Evolutionary conservation across 2,797 vertebrate species (phyloP), one percentile per base, ranked within the genome.

Genomic region (Phoeniculus purpureus): DNA sequence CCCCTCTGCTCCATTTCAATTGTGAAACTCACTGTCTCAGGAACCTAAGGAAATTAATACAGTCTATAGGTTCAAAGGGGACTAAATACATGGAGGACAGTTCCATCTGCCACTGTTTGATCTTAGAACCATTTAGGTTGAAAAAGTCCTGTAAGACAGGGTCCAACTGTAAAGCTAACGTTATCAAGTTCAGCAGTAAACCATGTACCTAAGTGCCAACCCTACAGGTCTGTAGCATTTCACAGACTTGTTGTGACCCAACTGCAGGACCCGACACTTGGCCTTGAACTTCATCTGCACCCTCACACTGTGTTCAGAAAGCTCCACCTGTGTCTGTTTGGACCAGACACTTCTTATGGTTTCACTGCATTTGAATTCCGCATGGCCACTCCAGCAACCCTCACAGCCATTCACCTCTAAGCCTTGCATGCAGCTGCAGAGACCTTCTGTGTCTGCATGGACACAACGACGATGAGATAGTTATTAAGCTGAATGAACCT

Each of bases 251-350:
- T 18, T 76, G 17, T 47, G 10, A 34, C 11, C 3, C 3, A 68
- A 22, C 2, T 7, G 4, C 52, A 70, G 11, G 15, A 70, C 20
- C 5, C 1, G 0, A 13, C 4, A n/a, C 7, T 22, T 62, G 3
- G 3, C 10, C 48, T 64, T 78, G 45, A 78, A 2, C 3, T 3
- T 60, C 32, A 25, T 19, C 40, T 40, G 40, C 40, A 15, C n/a
- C n/a, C 40, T 40, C 40, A 40, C 40, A 40, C 40, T 40, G 40
- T 15, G 15, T 15, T 40, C 15, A 40, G 10, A 40, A 40, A 40
- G 40, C 40, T 40, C 40, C 15, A 10, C 40, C 40, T 40, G 40
- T 40, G 40, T 10, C 40, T 40, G 40, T 40, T 40, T 40, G 40
- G 40, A 40, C 40, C 40, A 40, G 40, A 40, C 40, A 40, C n/a